Base-by-base conservation (phyloP, 2,888 invertebrate genomes). In the Imbricaverruca yamaguchii region DNA sequence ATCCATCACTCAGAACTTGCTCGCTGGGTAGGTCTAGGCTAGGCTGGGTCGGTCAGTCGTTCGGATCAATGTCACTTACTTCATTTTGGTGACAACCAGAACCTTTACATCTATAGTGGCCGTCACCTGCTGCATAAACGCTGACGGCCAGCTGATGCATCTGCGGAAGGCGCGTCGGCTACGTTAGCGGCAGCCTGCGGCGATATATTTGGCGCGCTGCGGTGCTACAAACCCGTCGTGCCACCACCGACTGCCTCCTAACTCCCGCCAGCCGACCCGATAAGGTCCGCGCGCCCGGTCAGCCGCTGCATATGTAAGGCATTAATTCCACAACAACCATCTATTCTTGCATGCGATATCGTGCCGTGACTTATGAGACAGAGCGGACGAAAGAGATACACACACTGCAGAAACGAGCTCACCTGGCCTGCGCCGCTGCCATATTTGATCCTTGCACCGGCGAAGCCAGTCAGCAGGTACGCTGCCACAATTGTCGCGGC, bases 301-400 rank as follows among this genome's bases (percentile, higher is more conserved):
- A 13, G 53, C 55, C 53, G 53, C 74, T 55, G 23, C 74, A 74
- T 74, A 74, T 74, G 74, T 53, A 53, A 10, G 15, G 18, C 21
- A 18, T 18, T 74, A 53, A 74, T 74, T 74, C 74, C 55, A 53
- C 74, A 18, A 23, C 74, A 55, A 55, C 74, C 74, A 74, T 55
- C 55, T 74, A 53, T 55, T 53, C 55, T 55, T 74, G 74, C 74
- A 74, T 74, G 55, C 55, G 74, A 74, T 74, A 74, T 74, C 74
- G 53, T 74, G 55, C 53, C 55, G 74, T 55, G 74, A 74, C 74
- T 74, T 74, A 74, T 74, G 74, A 18, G 74, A 74, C 74, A 55
- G 13, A 15, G 21, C 53, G 21, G n/a, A 25, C n/a, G 15, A 21
- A 1, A 25, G 55, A 39, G 74, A 74, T 53, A 74, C 55, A 21